A percentile compares a stretch with the other conserved stretches of the same genome.
These are phyloP conservation scores for Sebastolobus alascanus DNA, from an alignment of 2,797 vertebrate species.

Conservation along the genomic window DNA sequence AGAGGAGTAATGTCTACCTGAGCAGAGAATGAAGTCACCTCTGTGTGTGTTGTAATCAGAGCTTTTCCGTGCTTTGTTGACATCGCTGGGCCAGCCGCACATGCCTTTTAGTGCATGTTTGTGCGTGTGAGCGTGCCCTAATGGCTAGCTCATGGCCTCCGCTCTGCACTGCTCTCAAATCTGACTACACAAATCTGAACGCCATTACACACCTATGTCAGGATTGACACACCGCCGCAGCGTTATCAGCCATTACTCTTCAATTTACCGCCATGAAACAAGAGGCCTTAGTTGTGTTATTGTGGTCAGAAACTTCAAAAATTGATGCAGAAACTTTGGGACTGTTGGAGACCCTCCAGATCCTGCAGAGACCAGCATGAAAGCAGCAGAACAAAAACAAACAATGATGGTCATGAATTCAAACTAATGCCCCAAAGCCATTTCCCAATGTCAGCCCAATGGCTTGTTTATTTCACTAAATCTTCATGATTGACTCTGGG, in stretches of 20 bases:
- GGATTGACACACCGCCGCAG: neutral
- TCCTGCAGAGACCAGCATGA: slow-evolving; percentile 38
- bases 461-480: slow-evolving; percentile 40
- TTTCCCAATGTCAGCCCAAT: neutral
- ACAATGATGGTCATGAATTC: slow-evolving; percentile 20
- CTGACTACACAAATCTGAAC: neutral
- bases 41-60: accelerated
- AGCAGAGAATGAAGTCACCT: too few relatives aligned
- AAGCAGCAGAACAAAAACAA: slow-evolving; percentile 33
- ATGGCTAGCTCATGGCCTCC: too few relatives aligned
- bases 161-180: too few relatives aligned
- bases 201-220: neutral
- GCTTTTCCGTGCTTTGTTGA: too few relatives aligned
- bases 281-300: neutral
- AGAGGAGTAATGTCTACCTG: too few relatives aligned
- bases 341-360: slow-evolving; percentile 13
- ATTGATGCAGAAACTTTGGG: neutral
- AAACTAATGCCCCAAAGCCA: slow-evolving; percentile 3
- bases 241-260: neutral
- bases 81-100: too few relatives aligned
- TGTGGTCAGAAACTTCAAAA: neutral
- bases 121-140: too few relatives aligned
- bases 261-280: neutral
- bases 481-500: slow-evolving; percentile 29
- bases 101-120: too few relatives aligned